Conservation (phyloP, 2,797 vertebrate species). For the Chaetodon trifasciatus region DNA sequence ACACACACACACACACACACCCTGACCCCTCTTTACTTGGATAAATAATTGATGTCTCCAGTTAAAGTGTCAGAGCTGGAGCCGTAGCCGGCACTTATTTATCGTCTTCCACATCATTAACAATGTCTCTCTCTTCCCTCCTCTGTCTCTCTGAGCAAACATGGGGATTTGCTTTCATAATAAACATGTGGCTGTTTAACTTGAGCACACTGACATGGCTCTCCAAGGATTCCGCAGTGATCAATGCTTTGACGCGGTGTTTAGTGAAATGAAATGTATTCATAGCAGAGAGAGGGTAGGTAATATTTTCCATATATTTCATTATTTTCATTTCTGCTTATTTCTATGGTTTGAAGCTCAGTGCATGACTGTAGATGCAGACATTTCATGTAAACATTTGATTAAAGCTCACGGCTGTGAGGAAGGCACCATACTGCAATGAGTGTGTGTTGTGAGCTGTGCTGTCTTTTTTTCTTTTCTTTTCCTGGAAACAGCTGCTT, state of each 20-base stretch:
- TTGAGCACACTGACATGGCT: conserved; percentile 46
- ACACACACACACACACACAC: conserved; percentile 8
- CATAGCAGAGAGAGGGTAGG: background rate
- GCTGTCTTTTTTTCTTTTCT: background rate
- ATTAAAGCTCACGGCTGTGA: background rate
- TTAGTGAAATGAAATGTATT: conserved; percentile 34
- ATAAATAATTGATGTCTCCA: conserved; percentile 79
- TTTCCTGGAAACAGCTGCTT: conserved; percentile 23
- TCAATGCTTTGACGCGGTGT: conserved; percentile 38
- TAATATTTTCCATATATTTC: background rate
- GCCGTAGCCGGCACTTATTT: conserved; percentile 64
- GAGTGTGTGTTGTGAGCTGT: background rate
- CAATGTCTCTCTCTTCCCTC: conserved; percentile 47
- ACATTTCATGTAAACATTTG: background rate
- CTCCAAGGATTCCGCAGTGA: conserved; percentile 20
- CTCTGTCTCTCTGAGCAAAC: conserved; percentile 53
- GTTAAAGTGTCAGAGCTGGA: conserved; percentile 74
- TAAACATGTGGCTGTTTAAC: conserved; percentile 65
- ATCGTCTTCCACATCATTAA: conserved; percentile 70
- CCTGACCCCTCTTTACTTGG: conserved; percentile 61
- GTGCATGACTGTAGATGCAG: background rate
- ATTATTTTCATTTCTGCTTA: conserved; percentile 12
- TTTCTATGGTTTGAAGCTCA: background rate
- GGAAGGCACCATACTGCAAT: background rate
- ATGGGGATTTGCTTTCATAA: conserved; percentile 60